Evolutionary conservation across 2,888 invertebrate species (phyloP).

Genomic region (Dicyrtomina minuta): DNA sequence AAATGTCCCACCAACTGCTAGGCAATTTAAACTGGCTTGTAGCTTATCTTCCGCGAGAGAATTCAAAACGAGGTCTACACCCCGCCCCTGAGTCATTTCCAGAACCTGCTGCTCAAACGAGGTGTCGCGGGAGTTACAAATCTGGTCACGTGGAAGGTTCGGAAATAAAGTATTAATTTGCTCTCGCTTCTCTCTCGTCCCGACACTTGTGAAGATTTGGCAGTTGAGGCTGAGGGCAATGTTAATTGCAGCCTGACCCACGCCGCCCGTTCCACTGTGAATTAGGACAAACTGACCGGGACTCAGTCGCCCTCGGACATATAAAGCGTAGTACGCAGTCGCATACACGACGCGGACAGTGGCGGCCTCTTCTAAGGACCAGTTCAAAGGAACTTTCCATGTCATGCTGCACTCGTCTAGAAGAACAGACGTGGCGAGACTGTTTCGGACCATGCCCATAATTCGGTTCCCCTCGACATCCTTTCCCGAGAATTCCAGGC

Average conservation of each 20-base stretch:
- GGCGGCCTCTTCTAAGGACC: conserved; percentile 67
- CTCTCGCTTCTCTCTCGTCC: conserved; percentile 81
- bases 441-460: conserved; percentile 67
- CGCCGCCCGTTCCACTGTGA: conserved; percentile 71
- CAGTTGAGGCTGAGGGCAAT: conserved; percentile 67
- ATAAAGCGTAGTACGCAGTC: too few species aligned
- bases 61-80: conserved; percentile 89
- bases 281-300: conserved; percentile 58
- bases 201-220: too few species aligned
- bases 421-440: too few species aligned
- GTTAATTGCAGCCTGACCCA: conserved; percentile 77
- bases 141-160: conserved; percentile 63
- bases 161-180: conserved; percentile 87
- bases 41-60: conserved; percentile 64
- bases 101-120: conserved; percentile 59
- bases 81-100: conserved; percentile 75
- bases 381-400: conserved; percentile 66
- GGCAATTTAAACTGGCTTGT: too few species aligned
- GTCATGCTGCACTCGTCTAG: conserved; percentile 62
- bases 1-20: conserved; percentile 58
- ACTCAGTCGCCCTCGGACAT: conserved; percentile 62
- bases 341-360: too few species aligned
- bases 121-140: conserved; percentile 60
- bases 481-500: conserved; percentile 64
- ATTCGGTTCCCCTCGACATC: conserved; percentile 56